These are phyloP conservation scores for Drosophila kanekoi DNA, from an alignment of 2,888 invertebrate genomes.

Conservation along the genomic window DNA sequence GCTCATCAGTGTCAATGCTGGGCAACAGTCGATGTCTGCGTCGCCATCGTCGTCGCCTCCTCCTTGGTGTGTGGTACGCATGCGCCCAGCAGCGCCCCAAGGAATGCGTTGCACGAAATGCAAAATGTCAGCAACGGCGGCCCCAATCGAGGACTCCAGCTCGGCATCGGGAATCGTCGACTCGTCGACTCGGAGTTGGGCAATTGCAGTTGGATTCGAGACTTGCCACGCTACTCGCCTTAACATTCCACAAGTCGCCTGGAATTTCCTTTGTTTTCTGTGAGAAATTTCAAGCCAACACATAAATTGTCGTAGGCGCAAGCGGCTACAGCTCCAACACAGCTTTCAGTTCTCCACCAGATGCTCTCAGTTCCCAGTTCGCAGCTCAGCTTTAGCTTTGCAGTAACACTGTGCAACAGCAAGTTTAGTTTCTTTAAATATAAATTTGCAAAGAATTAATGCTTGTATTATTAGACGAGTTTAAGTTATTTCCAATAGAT, in stretches of 20 bases:
- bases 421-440: not conserved
- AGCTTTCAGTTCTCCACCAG: constrained; percentile 48
- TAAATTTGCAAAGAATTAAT: too few species aligned
- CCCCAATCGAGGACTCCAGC: constrained; percentile 45
- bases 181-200: too few species aligned
- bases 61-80: constrained; percentile 78
- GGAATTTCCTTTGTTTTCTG: constrained; percentile 84
- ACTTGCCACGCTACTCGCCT: constrained; percentile 58
- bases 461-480: too few species aligned
- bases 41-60: constrained; percentile 48
- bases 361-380: constrained; percentile 24
- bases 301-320: constrained; percentile 81
- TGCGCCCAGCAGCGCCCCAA: constrained; percentile 81
- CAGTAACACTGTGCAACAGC: constrained; percentile 43
- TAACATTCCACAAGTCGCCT: constrained; percentile 72
- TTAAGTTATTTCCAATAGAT: too few species aligned
- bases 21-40: constrained; percentile 48
- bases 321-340: constrained; percentile 38
- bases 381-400: constrained; percentile 15
- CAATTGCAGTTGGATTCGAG: too few species aligned
- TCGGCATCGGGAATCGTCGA: not conserved
- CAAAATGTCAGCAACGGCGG: constrained; percentile 82
- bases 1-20: constrained; percentile 82
- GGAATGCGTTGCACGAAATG: constrained; percentile 83
- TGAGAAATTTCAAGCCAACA: constrained; percentile 78